These are phyloP conservation scores for Celastrina argiolus DNA, from an alignment of 2,888 invertebrate species.

Conservation along the genomic window DNA sequence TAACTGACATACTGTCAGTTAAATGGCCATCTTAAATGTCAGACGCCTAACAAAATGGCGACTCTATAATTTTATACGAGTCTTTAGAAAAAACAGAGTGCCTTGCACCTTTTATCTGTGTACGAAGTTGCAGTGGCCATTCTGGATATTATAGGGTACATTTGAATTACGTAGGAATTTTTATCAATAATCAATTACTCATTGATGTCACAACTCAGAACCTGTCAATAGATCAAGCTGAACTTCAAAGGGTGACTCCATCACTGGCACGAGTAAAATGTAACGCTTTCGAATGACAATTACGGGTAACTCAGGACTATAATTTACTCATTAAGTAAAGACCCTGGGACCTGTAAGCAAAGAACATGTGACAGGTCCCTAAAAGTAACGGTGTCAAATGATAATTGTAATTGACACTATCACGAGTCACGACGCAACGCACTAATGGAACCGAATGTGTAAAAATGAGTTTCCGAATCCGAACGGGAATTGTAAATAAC, in stretches of 20 bases:
- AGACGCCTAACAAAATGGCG: neutral
- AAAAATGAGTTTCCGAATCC: too few relatives aligned
- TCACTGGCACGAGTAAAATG: too few relatives aligned
- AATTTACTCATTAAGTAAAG: too few relatives aligned
- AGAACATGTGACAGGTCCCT: too few relatives aligned
- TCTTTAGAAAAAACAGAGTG: neutral
- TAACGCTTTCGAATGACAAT: too few relatives aligned
- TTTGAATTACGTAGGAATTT: neutral
- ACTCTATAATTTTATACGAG: neutral
- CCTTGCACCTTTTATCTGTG: neutral
- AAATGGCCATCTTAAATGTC: slow-evolving; percentile 7
- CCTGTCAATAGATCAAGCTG: neutral
- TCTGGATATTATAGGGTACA: neutral
- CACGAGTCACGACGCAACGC: too few relatives aligned
- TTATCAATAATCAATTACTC: neutral
- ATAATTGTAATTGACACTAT: too few relatives aligned
- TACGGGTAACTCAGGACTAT: too few relatives aligned
- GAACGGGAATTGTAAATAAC: too few relatives aligned
- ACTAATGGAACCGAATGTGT: too few relatives aligned
- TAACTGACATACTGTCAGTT: neutral
- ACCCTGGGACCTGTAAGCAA: too few relatives aligned
- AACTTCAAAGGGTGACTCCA: neutral
- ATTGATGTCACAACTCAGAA: neutral
- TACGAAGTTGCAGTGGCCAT: neutral
- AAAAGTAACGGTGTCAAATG: too few relatives aligned